phyloP scores from a whole-genome alignment of 2,888 invertebrate species.

The Troides aeacus region DNA sequence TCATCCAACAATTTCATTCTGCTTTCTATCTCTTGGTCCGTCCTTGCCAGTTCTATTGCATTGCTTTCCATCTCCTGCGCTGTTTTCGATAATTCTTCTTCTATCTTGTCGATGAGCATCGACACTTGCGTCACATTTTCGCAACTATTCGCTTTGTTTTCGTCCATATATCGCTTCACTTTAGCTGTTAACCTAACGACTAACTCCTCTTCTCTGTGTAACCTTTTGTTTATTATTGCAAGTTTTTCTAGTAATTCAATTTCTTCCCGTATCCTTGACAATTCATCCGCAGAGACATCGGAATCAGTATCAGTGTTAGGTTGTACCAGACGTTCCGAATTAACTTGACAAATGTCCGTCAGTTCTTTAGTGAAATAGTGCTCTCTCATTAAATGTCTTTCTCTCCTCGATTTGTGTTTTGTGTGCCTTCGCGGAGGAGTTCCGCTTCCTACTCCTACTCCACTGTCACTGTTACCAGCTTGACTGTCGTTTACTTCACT shows the following conservation, averaged over 20 bases:
- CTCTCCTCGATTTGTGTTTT: slow-evolving; percentile 77
- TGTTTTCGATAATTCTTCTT: slow-evolving; percentile 72
- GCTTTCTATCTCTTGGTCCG: slow-evolving; percentile 76
- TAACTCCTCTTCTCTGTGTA: slow-evolving; percentile 86
- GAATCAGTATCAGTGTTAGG: slow-evolving; percentile 73
- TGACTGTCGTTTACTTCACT: slow-evolving; percentile 76
- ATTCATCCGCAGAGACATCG: slow-evolving; percentile 72
- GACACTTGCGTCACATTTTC: slow-evolving; percentile 73
- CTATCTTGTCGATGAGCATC: slow-evolving; percentile 74
- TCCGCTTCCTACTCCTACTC: slow-evolving; percentile 84
- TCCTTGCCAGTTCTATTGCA: slow-evolving; percentile 69
- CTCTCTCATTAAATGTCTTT: slow-evolving; percentile 76
- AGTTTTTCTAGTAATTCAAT: slow-evolving; percentile 87
- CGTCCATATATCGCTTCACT: slow-evolving; percentile 80
- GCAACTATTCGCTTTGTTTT: slow-evolving; percentile 73
- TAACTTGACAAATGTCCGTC: slow-evolving; percentile 76
- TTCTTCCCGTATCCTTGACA: slow-evolving; percentile 82
- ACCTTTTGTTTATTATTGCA: slow-evolving; percentile 85
- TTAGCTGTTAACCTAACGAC: slow-evolving; percentile 84
- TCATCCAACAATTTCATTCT: slow-evolving; percentile 78
- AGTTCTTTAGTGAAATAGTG: slow-evolving; percentile 79
- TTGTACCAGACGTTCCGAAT: slow-evolving; percentile 69
- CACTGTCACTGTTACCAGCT: slow-evolving; percentile 85
- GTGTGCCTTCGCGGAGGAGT: slow-evolving; percentile 78
- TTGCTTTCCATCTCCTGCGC: slow-evolving; percentile 78